Conservation (phyloP, 2,888 invertebrate genomes). For the Coremacera marginata region DNA sequence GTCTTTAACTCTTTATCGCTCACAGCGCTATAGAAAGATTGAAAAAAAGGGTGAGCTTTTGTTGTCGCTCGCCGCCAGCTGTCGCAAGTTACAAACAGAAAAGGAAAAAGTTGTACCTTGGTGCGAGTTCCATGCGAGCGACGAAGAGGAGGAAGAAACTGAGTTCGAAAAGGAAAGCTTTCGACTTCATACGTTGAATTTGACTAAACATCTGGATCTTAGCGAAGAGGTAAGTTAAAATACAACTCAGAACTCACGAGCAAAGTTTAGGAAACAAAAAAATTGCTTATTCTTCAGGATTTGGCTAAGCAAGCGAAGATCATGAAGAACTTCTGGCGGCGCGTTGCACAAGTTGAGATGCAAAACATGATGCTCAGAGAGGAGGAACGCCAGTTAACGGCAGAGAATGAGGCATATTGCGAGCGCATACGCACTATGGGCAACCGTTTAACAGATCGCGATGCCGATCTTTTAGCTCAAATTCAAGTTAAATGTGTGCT, state of each 20-base stretch:
- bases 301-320: constrained; percentile 53
- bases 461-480: constrained; percentile 53
- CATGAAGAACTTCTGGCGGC: constrained; percentile 62
- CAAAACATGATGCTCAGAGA: constrained; percentile 58
- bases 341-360: constrained; percentile 59
- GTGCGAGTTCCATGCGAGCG: constrained; percentile 47
- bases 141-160: constrained; percentile 30
- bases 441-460: constrained; percentile 52
- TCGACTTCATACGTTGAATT: constrained; percentile 51
- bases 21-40: constrained; percentile 54
- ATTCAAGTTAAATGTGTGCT: not conserved
- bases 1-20: not conserved
- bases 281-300: constrained; percentile 43
- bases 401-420: constrained; percentile 61
- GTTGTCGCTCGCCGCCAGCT: constrained; percentile 58
- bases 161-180: constrained; percentile 44
- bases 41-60: constrained; percentile 62
- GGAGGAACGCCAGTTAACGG: constrained; percentile 55
- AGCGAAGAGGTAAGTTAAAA: constrained; percentile 52
- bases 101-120: constrained; percentile 62
- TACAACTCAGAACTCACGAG: not conserved
- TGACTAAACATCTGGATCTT: constrained; percentile 57
- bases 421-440: constrained; percentile 62
- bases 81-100: constrained; percentile 64
- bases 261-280: not conserved